A percentile compares a stretch with the other conserved stretches of the same genome.
Evolutionary conservation across 2,113 vertebrate species (phyloP).

Genomic region (Lepisosteus osseus): DNA sequence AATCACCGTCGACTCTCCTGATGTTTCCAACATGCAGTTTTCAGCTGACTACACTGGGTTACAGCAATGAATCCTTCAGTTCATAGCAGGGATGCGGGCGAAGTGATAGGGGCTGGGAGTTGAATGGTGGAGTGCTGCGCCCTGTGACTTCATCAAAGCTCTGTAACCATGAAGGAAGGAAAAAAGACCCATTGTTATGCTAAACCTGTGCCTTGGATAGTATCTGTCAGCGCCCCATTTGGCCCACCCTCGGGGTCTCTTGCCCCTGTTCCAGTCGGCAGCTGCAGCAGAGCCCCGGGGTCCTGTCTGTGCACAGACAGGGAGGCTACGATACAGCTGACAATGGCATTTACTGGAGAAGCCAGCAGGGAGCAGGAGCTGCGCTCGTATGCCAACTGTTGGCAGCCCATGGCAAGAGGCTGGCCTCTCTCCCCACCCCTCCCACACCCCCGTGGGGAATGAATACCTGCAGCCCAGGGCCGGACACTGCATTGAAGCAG

Average conservation of each 20-base stretch:
- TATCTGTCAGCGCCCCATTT: conserved; percentile 14
- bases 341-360: conserved; percentile 5
- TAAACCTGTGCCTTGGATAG: conserved; percentile 24
- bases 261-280: neutral
- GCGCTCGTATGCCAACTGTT: conserved; percentile 36
- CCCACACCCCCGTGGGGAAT: conserved; percentile 29
- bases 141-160: conserved; percentile 3
- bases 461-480: conserved; percentile 20
- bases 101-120: too few relatives aligned
- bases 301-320: neutral
- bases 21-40: too few relatives aligned
- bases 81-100: too few relatives aligned
- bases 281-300: conserved; percentile 10
- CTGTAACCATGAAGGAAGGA: conserved; percentile 13
- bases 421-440: conserved; percentile 24
- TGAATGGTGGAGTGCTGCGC: neutral
- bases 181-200: neutral
- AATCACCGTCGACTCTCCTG: too few relatives aligned
- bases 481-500: neutral
- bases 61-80: too few relatives aligned
- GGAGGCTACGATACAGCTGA: neutral
- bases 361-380: conserved; percentile 30
- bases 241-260: conserved; percentile 21
- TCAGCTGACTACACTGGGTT: too few relatives aligned
- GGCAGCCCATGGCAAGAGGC: conserved; percentile 19